phyloP scores from a whole-genome alignment of 2,888 invertebrate species.

The Notocelia uddmanniana region DNA sequence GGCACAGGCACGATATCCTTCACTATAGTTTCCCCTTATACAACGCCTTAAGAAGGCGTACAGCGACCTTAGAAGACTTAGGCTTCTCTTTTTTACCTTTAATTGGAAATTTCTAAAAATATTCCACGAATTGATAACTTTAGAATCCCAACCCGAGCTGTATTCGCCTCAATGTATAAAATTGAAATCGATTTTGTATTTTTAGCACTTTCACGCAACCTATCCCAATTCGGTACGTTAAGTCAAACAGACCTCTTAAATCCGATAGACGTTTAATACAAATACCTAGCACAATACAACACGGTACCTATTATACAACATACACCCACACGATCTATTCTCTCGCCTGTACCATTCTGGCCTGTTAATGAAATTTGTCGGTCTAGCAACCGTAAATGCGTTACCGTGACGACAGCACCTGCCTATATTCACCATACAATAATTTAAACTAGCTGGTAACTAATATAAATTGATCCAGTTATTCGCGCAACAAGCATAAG shows the following conservation, averaged over 20 bases:
- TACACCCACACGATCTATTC: conserved; percentile 2
- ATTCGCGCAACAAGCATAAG: too few relatives aligned
- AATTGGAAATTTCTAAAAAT: too few relatives aligned
- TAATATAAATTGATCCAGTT: neutral
- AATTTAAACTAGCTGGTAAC: neutral
- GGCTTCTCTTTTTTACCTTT: too few relatives aligned
- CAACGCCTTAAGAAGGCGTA: too few relatives aligned
- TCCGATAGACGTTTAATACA: neutral
- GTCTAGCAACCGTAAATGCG: conserved; percentile 13
- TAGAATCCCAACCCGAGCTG: too few relatives aligned
- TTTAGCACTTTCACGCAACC: neutral
- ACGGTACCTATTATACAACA: neutral
- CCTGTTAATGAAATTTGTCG: conserved; percentile 42
- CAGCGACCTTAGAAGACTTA: too few relatives aligned
- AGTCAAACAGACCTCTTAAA: neutral
- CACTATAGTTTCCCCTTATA: too few relatives aligned
- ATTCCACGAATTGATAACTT: too few relatives aligned
- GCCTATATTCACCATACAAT: neutral
- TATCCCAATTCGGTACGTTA: neutral
- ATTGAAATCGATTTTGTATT: neutral
- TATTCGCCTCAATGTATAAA: too few relatives aligned
- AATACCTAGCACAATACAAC: conserved; percentile 1
- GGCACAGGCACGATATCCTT: too few relatives aligned
- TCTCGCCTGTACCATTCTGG: neutral
- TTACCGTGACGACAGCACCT: conserved; percentile 19